Evolutionary conservation across 2,888 invertebrate genomes (phyloP).

Genomic region (Cryptocheilus praepositus): DNA sequence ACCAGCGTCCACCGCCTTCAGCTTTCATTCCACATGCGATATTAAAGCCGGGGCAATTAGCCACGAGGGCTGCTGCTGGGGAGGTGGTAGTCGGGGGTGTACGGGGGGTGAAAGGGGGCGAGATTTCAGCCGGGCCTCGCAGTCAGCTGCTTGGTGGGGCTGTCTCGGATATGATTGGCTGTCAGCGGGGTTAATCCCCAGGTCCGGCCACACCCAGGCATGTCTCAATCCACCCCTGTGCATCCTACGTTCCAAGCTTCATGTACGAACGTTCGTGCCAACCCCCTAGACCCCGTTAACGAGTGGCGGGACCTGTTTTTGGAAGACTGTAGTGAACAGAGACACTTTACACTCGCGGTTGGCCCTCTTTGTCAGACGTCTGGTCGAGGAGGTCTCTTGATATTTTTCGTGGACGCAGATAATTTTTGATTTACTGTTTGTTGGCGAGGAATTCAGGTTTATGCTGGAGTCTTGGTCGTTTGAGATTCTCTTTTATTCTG

Average conservation of each 20-base stretch:
- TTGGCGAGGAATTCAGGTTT: no score
- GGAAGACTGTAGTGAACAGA: no score
- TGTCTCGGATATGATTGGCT: conserved; percentile 67
- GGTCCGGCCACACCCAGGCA: conserved; percentile 67
- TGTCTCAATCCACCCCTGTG: conserved; percentile 68
- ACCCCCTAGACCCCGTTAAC: no score
- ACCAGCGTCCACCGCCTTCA: conserved; percentile 32
- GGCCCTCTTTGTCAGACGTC: no score
- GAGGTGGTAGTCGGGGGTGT: conserved; percentile 36
- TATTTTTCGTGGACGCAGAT: no score
- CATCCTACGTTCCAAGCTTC: conserved; percentile 14
- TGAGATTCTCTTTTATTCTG: no score
- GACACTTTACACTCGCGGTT: no score
- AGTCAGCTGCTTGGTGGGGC: conserved; percentile 58
- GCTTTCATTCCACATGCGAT: conserved; percentile 66
- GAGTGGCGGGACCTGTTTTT: no score
- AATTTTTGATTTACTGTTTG: no score
- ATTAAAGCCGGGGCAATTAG: conserved; percentile 71
- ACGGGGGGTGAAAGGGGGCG: conserved; percentile 34
- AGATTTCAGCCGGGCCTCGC: conserved; percentile 53
- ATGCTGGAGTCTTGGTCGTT: no score
- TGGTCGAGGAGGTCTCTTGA: no score
- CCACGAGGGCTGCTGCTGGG: conserved; percentile 49
- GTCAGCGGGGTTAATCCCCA: conserved; percentile 66
- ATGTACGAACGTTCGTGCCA: no score